Evolutionary conservation across 2,888 invertebrate genomes (phyloP), one percentile per base, ranked within the genome.

Genomic region (Leptodirus hochenwartii): DNA sequence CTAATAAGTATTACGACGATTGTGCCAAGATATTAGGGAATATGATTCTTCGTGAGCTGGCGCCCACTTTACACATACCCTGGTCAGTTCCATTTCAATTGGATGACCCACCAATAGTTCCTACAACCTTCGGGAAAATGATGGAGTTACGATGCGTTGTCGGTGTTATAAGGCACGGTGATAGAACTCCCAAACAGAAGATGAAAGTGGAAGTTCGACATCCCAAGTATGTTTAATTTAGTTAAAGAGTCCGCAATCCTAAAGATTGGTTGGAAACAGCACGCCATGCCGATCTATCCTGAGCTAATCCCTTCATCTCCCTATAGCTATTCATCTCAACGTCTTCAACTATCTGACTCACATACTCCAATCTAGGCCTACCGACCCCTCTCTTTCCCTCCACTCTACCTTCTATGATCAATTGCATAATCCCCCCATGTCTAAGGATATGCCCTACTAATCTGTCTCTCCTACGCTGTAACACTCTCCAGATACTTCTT

Each of bases 191-290:
- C 0, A 99, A 99, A 53, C 98, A 99, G 61, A 99, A 99, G 61
- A 98, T 99, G 96, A 99, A 99, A 58, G 95, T 96, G 41, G 95
- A 95, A 66, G 95, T 95, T 9, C 67, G 91, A 29, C 91, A 95
- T 66, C 82, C 80, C 3, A 87, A 88, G 82, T 85, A 56, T 54
- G 61, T 51, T 34, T 20, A n/a, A 20, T 20, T 20, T 20, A n/a
- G n/a, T 20, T 20, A 24, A 6, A 10, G 10, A 24, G 11, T 6
- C 11, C 8, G 25, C 8, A 24, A 24, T 11, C 25, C 5, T 9
- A 9, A 9, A 24, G 6, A 9, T 20, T 6, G 6, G 9, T 20
- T 20, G 8, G 8, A 20, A 8, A 20, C 9, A 20, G 6, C 6
- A 20, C 9, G 9, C 8, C 8, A 20, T 20, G 9, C 9, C 6